Percentiles rank a stretch among this genome's conserved stretches.
Evolutionary conservation across 92 coral and sea anemone genomes (phyloP).

Genomic region (Heteractis magnifica): DNA sequence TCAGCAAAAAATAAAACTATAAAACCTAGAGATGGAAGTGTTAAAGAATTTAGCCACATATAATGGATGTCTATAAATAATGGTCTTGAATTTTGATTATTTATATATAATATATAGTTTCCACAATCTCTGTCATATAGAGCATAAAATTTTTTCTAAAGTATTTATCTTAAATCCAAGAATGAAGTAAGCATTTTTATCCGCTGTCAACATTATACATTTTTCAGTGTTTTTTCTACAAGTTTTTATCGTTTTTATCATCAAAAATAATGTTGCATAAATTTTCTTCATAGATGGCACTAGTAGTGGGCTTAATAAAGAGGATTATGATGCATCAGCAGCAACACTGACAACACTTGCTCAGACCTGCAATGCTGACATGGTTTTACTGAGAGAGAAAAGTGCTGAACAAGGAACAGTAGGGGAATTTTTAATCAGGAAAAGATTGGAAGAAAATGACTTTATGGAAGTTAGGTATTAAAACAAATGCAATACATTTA

Average conservation of each 20-base stretch:
- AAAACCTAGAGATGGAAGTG: background rate
- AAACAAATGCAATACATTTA: background rate
- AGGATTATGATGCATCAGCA: slow-evolving; percentile 82
- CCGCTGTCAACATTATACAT: no score
- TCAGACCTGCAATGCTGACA: slow-evolving; percentile 75
- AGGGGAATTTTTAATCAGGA: slow-evolving; percentile 85
- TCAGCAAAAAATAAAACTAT: background rate
- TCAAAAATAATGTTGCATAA: no score
- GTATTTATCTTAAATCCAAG: no score
- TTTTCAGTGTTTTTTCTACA: no score
- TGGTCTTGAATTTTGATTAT: no score
- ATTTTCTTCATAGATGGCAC: slow-evolving; percentile 62
- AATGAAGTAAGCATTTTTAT: no score
- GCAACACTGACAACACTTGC: slow-evolving; percentile 77
- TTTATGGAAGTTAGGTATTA: slow-evolving; percentile 95
- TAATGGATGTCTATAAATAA: no score
- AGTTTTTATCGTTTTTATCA: no score
- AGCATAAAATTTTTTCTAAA: no score
- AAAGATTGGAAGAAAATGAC: slow-evolving; percentile 83
- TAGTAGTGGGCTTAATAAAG: slow-evolving; percentile 73
- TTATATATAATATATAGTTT: no score
- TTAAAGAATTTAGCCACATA: no score
- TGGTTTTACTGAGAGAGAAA: slow-evolving; percentile 78
- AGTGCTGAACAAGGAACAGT: slow-evolving; percentile 79
- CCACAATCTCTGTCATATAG: no score